Evolutionary conservation across 2,113 vertebrate species (phyloP), one percentile per base, ranked within the genome.

Genomic region (Prolemur simus): DNA sequence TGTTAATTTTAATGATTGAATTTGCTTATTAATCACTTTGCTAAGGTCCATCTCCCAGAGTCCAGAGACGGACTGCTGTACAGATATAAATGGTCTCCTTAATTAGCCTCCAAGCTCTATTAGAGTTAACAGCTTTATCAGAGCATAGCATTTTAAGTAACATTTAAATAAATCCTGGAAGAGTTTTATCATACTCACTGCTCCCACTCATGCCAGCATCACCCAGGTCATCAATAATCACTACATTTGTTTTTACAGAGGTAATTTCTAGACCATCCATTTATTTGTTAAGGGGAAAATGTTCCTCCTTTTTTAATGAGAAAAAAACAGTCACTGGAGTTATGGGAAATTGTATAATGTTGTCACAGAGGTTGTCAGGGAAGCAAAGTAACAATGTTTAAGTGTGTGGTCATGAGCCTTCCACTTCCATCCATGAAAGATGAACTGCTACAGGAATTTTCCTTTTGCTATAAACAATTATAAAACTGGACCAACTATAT

Each of bases 341-440:
- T 82, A 91, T 68, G 63, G 87, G 96, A 96, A 96, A 95, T 96
- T 68, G 60, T 54, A 82, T 42, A 82, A 82, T 94, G 34, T 85
- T 92, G 42, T 92, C 68, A 45, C 32, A 74, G 56, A 97, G 54
- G 52, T 94, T 90, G 82, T 88, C 77, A 97, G 66, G 81, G 45
- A 94, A 94, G 93, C 86, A 80, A 42, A 94, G 54, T 56, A 82
- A 92, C 86, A 76, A 29, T 39, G 8, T 78, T 94, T 63, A 52
- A 91, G 58, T 82, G 64, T 80, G 39, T 39, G n/a, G 49, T n/a
- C 11, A 84, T 81, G 82, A 85, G 42, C n/a, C 86, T 88, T 88
- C 73, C 23, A 27, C 45, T 73, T 83, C 64, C 74, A 39, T 76
- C 39, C 14, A 20, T 39, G 52, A 85, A 94, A 92, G 68, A 94